Base-by-base conservation (phyloP, 2,888 invertebrate species). In the Anthrax anthrax region DNA sequence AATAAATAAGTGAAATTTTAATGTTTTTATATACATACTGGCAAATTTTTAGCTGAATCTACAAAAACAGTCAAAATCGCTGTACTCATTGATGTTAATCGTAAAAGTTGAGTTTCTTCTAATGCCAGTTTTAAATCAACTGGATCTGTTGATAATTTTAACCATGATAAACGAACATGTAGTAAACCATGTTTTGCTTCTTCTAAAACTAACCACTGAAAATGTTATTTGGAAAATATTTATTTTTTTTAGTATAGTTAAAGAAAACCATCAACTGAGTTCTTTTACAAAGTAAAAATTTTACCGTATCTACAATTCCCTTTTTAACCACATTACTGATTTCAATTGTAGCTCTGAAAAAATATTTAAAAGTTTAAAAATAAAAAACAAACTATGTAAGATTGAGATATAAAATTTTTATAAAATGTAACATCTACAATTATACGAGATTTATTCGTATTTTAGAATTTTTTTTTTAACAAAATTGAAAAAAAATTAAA, bases 101-200 rank as follows among this genome's bases (percentile, higher is more conserved):
- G 76, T 37, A 87, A 66, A 43, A 81, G 69, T 60, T 84, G 78
- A 0, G 84, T 84, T 68, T 88, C 86, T 40, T 75, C 71, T 18
- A 87, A 60, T 23, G 84, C 85, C 53, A 78, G 74, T 61, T 80
- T 78, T 5, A 94, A 72, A 64, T 89, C 86, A 32, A 71, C 67
- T 14, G 78, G 69, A 58, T 83, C 76, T 34, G 79, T 70, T 43
- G 84, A 80, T 46, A 96, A 72, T 46, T 81, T 77, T 55, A 94
- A 77, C 97, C 97, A 98, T 8, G 83, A 81, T 44, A 94, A 72
- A 43, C 89, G 81, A 44, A 97, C 68, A 61, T 95, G 91, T 0
- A 98, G 76, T 72, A 91, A 82, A 8, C 97, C 97, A 60, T 91
- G 89, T 65, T 92, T 94, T 10, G 92, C 94, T 67, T 91, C 86